Base-by-base conservation (phyloP, 2,113 vertebrate species). In the Acrocephalus arundinaceus region DNA sequence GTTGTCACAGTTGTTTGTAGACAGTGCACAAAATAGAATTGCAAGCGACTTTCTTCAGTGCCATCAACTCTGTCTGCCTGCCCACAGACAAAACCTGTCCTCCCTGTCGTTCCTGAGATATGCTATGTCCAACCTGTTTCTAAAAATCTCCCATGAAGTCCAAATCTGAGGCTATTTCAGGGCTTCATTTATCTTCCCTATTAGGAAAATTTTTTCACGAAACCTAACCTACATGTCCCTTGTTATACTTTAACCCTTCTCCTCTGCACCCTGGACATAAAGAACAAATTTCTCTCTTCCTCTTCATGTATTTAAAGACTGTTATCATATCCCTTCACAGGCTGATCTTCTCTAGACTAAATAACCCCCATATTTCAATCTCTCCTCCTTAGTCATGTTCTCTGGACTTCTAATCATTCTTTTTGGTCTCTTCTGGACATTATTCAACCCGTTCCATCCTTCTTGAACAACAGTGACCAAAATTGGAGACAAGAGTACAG, bases 281-380 rank as follows among this genome's bases (percentile, higher is more conserved):
- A 87, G 66, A 89, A 71, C 65, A 84, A 93, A 78, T 78, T 35
- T 54, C 84, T 77, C 79, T 80, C 49, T 90, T 89, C 20, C 15
- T 84, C 37, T 67, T 71, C 52, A 39, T 71, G 22, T 78, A 92
- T 92, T 90, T 94, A 85, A 82, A 91, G 52, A 45, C 73, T 37
- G 39, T 57, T 93, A 87, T 81, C 93, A 49, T 67, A 87, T 27
- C 35, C n/a, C 27, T 87, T 75, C 76, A 61, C 89, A 74, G 76
- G 45, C 30, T 90, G 80, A 87, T 85, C 41, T 81, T 93, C 72
- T 87, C 31, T 61, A 94, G 95, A 95, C 95, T 92, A 95, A 97
- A 97, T 90, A 95, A 63, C 7, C 0, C 21, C 63, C 49, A 14
- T 86, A 62, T 74, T 92, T 94, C 83, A 81, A 89, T 94, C 68